Base-by-base conservation (phyloP, 2,888 invertebrate genomes). In the Philaethria dido region DNA sequence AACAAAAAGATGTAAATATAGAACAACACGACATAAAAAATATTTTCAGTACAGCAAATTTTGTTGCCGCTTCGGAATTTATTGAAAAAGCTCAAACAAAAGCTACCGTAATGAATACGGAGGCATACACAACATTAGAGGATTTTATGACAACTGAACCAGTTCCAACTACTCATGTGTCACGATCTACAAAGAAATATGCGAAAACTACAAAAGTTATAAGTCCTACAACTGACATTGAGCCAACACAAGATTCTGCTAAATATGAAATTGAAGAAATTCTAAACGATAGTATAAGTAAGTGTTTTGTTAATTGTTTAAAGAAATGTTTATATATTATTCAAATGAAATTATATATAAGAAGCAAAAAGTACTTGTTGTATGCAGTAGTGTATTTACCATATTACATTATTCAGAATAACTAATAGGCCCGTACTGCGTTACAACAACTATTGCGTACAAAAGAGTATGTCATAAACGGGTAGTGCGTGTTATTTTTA, bases 191-290 rank as follows among this genome's bases (percentile, higher is more conserved):
- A 60, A 73, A 70, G 68, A 71, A 75, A 55, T 75, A 66, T 16
- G 67, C 72, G 67, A 71, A 73, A 64, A 72, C 75, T 18, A 72
- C 71, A 65, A 72, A 73, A 68, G 71, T 74, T 11, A 78, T 72
- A 74, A 59, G 72, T 39, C 68, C 76, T 5, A 77, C 77, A 25
- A 77, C 77, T 62, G 68, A 75, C 44, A 77, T 71, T 57, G 55
- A 70, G 52, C 69, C 62, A 6, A 87, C 88, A 62, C 87, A 89
- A 77, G 84, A 92, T 69, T 89, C 89, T 42, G 94, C 94, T 1
- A 93, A 94, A 81, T 88, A 94, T 63, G 95, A 96, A 88, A 94
- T 96, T 55, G 92, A 95, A 77, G 95, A 95, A 84, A 93, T 96
- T 39, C 87, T 96, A 18, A 94, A 94, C 74, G 95, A 95, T 81